phyloP scores from a whole-genome alignment of 1,140 invertebrate species.

The Globodera rostochiensis region DNA sequence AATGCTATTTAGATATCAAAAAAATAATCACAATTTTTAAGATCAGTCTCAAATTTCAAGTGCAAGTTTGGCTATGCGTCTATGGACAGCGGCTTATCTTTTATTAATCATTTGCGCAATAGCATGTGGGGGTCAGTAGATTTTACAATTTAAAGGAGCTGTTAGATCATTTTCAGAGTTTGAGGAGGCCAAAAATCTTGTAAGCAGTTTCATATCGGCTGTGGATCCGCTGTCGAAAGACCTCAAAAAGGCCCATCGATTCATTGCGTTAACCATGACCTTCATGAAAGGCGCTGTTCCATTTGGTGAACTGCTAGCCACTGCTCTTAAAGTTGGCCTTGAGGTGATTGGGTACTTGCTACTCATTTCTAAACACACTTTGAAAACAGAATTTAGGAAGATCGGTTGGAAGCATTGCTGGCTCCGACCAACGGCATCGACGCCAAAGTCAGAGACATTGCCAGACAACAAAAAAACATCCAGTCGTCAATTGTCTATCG shows the following conservation, averaged over 20 bases:
- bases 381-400: not conserved
- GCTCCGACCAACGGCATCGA: not conserved
- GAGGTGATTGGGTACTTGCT: not conserved
- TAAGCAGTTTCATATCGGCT: not conserved
- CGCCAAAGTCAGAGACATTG: not conserved
- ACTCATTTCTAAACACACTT: not conserved
- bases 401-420: not conserved
- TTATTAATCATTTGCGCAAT: no score
- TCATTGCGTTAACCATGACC: not conserved
- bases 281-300: not conserved
- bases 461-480: not conserved
- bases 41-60: no score
- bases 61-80: no score
- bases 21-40: no score
- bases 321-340: not conserved
- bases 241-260: constrained; percentile 1
- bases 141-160: not conserved
- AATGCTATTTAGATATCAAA: no score
- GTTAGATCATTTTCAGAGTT: not conserved
- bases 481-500: no score
- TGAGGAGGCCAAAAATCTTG: not conserved
- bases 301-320: not conserved
- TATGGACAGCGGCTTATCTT: no score
- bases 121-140: not conserved
- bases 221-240: not conserved